Evolutionary conservation across 1,140 invertebrate genomes (phyloP).

Genomic region (Wiebesia pumilae): DNA sequence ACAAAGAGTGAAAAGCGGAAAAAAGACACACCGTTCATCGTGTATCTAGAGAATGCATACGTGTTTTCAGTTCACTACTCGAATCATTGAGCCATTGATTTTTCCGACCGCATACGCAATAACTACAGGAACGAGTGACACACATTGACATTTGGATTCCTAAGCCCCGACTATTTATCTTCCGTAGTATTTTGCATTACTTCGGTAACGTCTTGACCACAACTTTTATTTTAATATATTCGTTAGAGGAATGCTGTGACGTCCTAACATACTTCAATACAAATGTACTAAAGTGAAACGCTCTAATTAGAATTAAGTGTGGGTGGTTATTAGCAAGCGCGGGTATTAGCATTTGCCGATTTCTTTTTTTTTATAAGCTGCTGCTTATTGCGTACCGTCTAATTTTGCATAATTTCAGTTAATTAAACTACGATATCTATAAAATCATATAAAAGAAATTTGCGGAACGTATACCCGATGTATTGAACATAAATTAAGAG

Average conservation of each 20-base stretch:
- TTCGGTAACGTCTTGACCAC: neutral
- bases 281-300: neutral
- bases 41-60: neutral
- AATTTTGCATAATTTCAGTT: constrained; percentile 13
- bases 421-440: neutral
- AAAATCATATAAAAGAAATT: neutral
- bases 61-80: neutral
- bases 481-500: too few species aligned
- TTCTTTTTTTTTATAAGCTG: neutral
- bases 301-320: neutral
- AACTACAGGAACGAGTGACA: neutral
- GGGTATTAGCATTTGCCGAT: neutral
- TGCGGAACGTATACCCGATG: neutral
- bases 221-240: neutral
- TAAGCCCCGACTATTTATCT: neutral
- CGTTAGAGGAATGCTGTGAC: neutral
- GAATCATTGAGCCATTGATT: constrained; percentile 38
- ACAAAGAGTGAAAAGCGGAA: too few species aligned
- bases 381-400: neutral
- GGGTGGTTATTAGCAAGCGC: neutral
- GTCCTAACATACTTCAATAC: neutral
- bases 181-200: neutral
- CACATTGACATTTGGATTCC: neutral
- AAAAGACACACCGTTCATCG: neutral
- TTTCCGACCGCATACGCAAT: constrained; percentile 9